Evolutionary conservation across 53 echinoderm and acorn worm species (phyloP).

Genomic region (Henricia sp.): DNA sequence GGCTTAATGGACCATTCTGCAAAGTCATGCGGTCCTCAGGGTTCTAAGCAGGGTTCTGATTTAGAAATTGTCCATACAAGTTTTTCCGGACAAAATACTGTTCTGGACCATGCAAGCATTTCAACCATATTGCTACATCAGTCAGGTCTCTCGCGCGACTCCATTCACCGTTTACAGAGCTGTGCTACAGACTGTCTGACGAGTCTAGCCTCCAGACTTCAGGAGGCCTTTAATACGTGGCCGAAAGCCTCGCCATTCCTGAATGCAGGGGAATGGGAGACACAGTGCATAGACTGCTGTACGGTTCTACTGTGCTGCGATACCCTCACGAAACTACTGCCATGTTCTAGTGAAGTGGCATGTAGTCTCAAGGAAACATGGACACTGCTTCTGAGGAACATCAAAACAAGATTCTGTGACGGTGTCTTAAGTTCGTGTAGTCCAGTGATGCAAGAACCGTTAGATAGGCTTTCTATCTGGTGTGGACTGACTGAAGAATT

Average conservation of each 20-base stretch:
- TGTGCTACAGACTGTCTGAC: not conserved
- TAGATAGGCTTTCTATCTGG: not conserved
- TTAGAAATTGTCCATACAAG: too few species aligned
- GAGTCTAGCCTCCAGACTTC: slow-evolving; percentile 22
- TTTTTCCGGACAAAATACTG: too few species aligned
- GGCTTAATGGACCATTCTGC: too few species aligned
- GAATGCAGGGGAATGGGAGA: slow-evolving; percentile 30
- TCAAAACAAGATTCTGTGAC: slow-evolving; percentile 1
- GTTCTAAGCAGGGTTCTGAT: too few species aligned
- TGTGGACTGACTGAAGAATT: not conserved
- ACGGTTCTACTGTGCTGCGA: slow-evolving; percentile 6
- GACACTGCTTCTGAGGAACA: not conserved
- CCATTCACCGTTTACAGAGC: not conserved
- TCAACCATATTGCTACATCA: too few species aligned
- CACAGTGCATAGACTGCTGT: slow-evolving; percentile 28
- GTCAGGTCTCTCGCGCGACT: too few species aligned
- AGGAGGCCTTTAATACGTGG: slow-evolving; percentile 12
- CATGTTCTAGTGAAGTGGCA: not conserved
- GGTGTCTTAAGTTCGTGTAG: not conserved
- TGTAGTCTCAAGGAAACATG: not conserved
- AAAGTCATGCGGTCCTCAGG: too few species aligned
- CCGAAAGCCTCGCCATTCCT: slow-evolving; percentile 5
- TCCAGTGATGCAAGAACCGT: not conserved
- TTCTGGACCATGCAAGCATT: too few species aligned
- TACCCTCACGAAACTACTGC: slow-evolving; percentile 13